Conservation (phyloP, 2,113 vertebrate species). For the Acrocephalus kingi region DNA sequence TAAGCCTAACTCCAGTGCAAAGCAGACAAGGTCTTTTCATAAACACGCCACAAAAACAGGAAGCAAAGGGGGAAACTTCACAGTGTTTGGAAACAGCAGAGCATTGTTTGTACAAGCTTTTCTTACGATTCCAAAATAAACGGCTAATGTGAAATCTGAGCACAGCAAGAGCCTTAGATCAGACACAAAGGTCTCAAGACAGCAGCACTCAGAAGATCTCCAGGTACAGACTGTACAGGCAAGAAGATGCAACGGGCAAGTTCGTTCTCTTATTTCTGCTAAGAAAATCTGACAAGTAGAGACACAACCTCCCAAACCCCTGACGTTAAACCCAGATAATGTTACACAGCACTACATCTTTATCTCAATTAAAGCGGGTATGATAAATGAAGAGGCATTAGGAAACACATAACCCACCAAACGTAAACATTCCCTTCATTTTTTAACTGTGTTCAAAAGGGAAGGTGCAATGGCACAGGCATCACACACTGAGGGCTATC, state of each 20-base stretch:
- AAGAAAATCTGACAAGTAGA: background rate
- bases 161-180: conserved; percentile 10
- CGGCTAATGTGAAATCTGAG: background rate
- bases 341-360: background rate
- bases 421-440: background rate
- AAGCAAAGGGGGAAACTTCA: conserved; percentile 46
- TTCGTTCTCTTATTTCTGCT: background rate
- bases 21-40: conserved; percentile 17
- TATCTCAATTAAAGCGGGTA: background rate
- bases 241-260: background rate
- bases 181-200: conserved; percentile 31
- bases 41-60: conserved; percentile 42
- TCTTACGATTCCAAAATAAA: background rate
- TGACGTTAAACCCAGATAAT: background rate
- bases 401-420: background rate
- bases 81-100: conserved; percentile 48
- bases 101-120: conserved; percentile 39
- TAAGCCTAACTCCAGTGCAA: background rate
- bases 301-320: background rate
- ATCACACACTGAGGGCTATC: background rate
- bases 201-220: background rate
- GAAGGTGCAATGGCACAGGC: background rate
- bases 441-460: background rate
- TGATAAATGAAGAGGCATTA: background rate
- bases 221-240: conserved; percentile 17